Conservation (phyloP, 2,888 invertebrate species). For the Cecidostiba fungosa region DNA sequence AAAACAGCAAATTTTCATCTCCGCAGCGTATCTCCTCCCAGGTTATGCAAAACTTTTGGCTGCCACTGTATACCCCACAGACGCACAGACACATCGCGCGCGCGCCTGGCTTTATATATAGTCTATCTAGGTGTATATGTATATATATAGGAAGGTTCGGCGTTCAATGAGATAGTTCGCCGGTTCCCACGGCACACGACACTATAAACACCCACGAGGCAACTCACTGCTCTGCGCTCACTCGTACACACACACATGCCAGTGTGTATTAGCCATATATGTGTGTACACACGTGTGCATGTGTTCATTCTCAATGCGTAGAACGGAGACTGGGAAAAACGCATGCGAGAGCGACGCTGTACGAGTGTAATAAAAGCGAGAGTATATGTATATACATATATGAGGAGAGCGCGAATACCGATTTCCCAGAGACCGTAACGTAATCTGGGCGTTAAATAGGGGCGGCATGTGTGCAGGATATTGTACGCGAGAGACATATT, state of each 20-base stretch:
- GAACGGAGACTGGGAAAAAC: conserved; percentile 58
- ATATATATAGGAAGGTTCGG: conserved; percentile 46
- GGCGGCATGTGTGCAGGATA: not conserved
- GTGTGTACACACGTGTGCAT: not conserved
- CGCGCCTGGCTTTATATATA: not conserved
- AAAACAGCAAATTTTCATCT: conserved; percentile 30
- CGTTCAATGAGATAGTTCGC: conserved; percentile 61
- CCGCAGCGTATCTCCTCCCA: not conserved
- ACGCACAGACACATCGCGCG: not conserved
- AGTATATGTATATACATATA: conserved; percentile 5
- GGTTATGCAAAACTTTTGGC: conserved; percentile 60
- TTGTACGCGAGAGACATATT: not conserved
- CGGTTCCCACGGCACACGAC: conserved; percentile 65
- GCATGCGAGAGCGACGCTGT: conserved; percentile 30
- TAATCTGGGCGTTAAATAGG: conserved; percentile 54
- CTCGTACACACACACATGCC: not conserved
- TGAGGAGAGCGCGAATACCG: conserved; percentile 27
- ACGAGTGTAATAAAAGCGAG: not conserved
- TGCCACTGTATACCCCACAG: conserved; percentile 45
- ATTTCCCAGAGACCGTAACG: conserved; percentile 51
- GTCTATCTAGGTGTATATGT: not conserved
- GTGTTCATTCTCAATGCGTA: conserved; percentile 53
- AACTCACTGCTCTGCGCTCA: not conserved
- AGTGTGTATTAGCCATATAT: not conserved
- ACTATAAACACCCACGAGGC: conserved; percentile 64